Evolutionary conservation across 1,140 invertebrate genomes (phyloP).

Genomic region (Chymomyza costata): DNA sequence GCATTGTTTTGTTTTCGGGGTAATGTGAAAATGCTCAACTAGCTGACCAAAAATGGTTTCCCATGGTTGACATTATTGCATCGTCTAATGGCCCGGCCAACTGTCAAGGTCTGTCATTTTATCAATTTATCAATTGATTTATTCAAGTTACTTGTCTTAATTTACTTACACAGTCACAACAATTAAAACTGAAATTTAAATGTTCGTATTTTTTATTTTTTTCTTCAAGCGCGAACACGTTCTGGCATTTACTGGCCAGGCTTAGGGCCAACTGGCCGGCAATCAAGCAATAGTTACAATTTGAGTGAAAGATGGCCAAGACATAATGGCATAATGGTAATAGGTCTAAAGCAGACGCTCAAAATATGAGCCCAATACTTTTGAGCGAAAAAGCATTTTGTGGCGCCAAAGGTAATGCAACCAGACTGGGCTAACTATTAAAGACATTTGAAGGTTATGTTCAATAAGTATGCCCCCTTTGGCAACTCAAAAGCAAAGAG

Average conservation of each 20-base stretch:
- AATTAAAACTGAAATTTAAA: neutral
- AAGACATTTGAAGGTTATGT: constrained; percentile 55
- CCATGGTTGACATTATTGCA: constrained; percentile 55
- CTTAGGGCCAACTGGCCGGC: constrained; percentile 21
- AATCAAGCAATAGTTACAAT: no score
- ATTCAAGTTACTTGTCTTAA: constrained; percentile 1
- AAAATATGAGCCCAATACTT: no score
- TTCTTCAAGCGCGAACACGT: constrained; percentile 57
- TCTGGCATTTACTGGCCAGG: constrained; percentile 54
- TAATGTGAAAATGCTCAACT: constrained; percentile 25
- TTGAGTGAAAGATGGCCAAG: no score
- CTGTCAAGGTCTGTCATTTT: constrained; percentile 1
- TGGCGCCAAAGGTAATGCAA: constrained; percentile 51
- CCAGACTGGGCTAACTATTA: constrained; percentile 62
- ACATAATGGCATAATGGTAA: no score
- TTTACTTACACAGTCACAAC: neutral
- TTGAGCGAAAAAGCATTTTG: no score
- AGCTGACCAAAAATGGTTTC: constrained; percentile 58
- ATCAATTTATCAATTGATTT: constrained; percentile 66
- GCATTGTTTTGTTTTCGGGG: constrained; percentile 46
- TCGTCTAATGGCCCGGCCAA: constrained; percentile 49
- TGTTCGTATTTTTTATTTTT: neutral
- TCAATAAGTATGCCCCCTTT: constrained; percentile 15
- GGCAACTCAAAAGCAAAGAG: constrained; percentile 25
- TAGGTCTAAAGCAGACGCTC: no score